phyloP scores from a whole-genome alignment of 2,113 vertebrate genomes.

The Sus scrofa region DNA sequence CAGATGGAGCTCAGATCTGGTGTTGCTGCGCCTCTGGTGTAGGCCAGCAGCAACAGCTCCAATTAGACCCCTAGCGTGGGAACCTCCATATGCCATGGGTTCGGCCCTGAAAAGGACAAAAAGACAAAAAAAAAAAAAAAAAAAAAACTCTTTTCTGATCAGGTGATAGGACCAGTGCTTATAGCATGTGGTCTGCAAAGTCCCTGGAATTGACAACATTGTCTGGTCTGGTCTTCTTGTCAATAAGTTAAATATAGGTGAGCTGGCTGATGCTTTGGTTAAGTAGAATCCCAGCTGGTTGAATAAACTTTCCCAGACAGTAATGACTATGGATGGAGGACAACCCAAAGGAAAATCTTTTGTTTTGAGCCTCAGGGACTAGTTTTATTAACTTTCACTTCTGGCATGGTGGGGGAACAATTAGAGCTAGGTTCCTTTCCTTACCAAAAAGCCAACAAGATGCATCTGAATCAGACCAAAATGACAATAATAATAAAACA shows the following conservation, averaged over 20 bases:
- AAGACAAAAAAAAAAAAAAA: too few relatives aligned
- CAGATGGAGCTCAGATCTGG: too few relatives aligned
- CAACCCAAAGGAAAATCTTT: not conserved
- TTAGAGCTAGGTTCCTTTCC: not conserved
- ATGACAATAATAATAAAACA: not conserved
- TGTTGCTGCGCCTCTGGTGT: too few relatives aligned
- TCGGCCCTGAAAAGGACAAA: too few relatives aligned
- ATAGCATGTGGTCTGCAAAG: not conserved
- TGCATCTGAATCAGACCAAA: not conserved
- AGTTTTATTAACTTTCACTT: slow-evolving; percentile 28
- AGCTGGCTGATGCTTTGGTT: not conserved
- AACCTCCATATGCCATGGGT: too few relatives aligned
- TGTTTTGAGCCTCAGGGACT: not conserved
- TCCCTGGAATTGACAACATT: not conserved
- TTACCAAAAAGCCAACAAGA: not conserved
- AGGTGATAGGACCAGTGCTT: not conserved
- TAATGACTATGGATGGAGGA: not conserved
- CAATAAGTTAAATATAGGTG: not conserved
- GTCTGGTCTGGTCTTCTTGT: not conserved
- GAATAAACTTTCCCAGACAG: not conserved
- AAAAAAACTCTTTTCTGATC: not conserved
- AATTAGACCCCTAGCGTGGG: too few relatives aligned
- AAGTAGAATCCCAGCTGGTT: not conserved
- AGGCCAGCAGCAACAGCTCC: too few relatives aligned
- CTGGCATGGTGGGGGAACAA: not conserved